Conservation (phyloP, 2,797 vertebrate species). For the Mormyrops attenuatus region DNA sequence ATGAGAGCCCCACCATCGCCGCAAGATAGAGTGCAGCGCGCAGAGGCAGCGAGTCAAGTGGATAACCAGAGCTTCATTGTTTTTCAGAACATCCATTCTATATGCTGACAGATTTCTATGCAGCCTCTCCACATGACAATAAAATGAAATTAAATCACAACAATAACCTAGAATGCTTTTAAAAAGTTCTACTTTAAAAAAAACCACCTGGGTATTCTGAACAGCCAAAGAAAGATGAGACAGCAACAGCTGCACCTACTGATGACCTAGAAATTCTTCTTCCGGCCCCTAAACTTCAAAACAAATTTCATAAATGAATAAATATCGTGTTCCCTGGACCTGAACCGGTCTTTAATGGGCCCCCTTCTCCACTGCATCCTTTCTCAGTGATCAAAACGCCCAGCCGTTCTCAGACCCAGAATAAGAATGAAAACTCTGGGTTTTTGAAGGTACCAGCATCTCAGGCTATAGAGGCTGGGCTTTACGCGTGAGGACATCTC, state of each 20-base stretch:
- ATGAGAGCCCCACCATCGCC: neutral
- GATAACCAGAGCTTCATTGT: neutral
- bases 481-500: neutral
- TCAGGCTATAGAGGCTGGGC: neutral
- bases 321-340: neutral
- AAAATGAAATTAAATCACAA: constrained; percentile 66
- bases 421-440: neutral
- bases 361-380: neutral
- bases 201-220: neutral
- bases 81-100: neutral
- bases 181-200: neutral
- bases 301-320: neutral
- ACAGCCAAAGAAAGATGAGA: neutral
- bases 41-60: neutral
- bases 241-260: neutral
- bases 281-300: neutral
- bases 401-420: neutral
- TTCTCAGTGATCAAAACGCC: neutral
- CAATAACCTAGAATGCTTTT: constrained; percentile 52
- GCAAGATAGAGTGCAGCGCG: neutral
- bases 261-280: neutral
- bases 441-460: no score
- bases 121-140: neutral
- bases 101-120: neutral
- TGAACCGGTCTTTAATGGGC: neutral